A percentile compares a stretch with the other conserved stretches of the same genome.
phyloP scores from a whole-genome alignment of 2,113 vertebrate genomes.

The Dicerorhinus sumatrensis region DNA sequence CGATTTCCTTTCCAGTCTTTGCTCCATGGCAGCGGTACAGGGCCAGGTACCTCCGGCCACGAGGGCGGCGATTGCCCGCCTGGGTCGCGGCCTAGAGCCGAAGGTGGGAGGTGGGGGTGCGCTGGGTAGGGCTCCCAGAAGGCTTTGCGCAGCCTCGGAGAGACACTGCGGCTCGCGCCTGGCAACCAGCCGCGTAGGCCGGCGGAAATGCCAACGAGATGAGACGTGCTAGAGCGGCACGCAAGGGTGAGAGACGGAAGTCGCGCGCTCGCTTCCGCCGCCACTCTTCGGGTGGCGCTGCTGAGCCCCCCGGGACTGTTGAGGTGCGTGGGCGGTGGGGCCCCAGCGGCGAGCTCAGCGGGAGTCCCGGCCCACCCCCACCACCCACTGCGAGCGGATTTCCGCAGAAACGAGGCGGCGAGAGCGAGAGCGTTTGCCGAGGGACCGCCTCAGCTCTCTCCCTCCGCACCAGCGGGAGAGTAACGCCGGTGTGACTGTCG shows the following conservation, averaged over 20 bases:
- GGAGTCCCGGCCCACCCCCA: accelerated
- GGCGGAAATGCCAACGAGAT: background rate
- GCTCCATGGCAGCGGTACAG: background rate
- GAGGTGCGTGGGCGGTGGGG: accelerated
- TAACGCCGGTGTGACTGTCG: background rate
- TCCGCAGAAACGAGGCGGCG: accelerated
- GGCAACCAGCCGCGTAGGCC: accelerated
- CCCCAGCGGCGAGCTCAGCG: accelerated
- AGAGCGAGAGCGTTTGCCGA: background rate
- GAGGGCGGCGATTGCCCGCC: accelerated
- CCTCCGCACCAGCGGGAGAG: background rate
- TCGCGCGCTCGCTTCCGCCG: background rate
- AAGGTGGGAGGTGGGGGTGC: accelerated
- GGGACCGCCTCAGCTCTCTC: no score
- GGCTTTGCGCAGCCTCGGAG: accelerated
- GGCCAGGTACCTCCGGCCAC: no score
- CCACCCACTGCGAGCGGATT: accelerated
- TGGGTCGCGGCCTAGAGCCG: background rate
- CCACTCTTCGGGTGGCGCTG: accelerated
- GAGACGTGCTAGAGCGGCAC: no score
- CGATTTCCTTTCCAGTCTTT: background rate
- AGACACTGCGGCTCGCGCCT: accelerated
- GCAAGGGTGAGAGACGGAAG: background rate
- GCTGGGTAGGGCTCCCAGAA: background rate
- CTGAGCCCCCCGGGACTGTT: accelerated